These are phyloP conservation scores for Solen grandis DNA, from an alignment of 1,140 invertebrate genomes.

Conservation along the genomic window DNA sequence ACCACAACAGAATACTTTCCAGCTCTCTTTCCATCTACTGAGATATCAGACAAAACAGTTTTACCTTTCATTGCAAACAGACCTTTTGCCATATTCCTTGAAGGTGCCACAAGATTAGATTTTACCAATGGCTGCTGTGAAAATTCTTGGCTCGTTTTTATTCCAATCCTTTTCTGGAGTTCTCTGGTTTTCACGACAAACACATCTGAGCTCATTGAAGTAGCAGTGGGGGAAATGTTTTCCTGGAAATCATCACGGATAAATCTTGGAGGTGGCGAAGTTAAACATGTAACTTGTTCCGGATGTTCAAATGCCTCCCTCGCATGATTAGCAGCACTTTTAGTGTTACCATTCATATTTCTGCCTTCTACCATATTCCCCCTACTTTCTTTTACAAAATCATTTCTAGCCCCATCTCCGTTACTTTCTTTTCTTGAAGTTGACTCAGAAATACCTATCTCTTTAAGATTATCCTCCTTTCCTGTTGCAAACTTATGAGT, in stretches of 20 bases:
- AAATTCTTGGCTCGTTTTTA: slow-evolving; percentile 15
- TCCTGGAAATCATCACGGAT: slow-evolving; percentile 15
- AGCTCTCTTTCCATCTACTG: too few relatives aligned
- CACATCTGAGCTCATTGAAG: slow-evolving; percentile 41
- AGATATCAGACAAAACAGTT: too few relatives aligned
- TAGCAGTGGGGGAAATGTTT: slow-evolving; percentile 36
- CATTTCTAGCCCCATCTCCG: not conserved
- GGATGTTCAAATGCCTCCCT: too few relatives aligned
- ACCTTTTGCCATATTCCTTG: too few relatives aligned
- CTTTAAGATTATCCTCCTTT: too few relatives aligned
- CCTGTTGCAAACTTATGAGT: not conserved
- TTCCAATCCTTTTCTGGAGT: slow-evolving; percentile 13
- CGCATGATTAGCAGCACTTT: not conserved
- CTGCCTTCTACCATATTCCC: not conserved
- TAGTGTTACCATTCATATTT: not conserved
- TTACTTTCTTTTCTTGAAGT: not conserved
- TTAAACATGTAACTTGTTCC: too few relatives aligned
- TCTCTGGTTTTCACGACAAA: slow-evolving; percentile 37
- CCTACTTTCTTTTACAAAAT: not conserved
- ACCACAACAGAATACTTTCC: too few relatives aligned
- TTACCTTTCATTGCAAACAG: too few relatives aligned
- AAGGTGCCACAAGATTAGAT: too few relatives aligned
- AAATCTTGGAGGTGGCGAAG: not conserved
- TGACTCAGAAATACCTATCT: not conserved
- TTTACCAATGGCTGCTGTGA: too few relatives aligned